These are phyloP conservation scores for Gryllus bimaculatus DNA, from an alignment of 1,140 invertebrate genomes.

Conservation along the genomic window DNA sequence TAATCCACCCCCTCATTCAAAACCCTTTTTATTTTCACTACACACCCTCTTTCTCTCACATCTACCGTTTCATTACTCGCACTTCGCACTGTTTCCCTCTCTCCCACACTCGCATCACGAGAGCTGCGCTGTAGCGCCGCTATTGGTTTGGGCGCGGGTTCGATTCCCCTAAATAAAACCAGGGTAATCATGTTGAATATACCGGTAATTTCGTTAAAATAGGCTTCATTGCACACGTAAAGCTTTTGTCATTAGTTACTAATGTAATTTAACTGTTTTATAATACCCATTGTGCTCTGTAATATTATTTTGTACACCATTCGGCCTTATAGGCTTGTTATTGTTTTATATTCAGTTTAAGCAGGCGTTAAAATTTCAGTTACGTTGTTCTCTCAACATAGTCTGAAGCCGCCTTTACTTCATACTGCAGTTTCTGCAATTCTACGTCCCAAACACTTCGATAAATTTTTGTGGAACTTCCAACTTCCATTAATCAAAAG, in stretches of 20 bases:
- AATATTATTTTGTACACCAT: neutral
- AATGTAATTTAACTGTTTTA: constrained; percentile 2
- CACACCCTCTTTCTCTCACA: no score
- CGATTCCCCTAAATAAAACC: neutral
- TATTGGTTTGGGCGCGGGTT: neutral
- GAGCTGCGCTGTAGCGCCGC: no score
- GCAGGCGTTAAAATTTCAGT: neutral
- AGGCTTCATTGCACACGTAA: neutral
- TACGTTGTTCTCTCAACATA: neutral
- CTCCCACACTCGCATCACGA: no score
- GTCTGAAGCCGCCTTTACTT: neutral
- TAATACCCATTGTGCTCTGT: neutral
- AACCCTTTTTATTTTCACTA: no score
- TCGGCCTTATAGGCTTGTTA: neutral
- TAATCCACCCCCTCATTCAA: no score
- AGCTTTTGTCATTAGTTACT: neutral
- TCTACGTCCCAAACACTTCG: neutral
- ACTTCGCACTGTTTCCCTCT: no score
- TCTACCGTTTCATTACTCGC: no score
- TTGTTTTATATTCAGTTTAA: neutral
- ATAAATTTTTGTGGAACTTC: neutral
- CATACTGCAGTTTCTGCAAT: neutral
- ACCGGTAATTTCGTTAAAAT: neutral
- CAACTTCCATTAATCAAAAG: neutral
- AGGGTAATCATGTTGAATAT: neutral